A percentile compares a stretch with the other conserved stretches of the same genome.
These are phyloP conservation scores for Apamea anceps DNA, from an alignment of 2,888 invertebrate species.

Conservation along the genomic window DNA sequence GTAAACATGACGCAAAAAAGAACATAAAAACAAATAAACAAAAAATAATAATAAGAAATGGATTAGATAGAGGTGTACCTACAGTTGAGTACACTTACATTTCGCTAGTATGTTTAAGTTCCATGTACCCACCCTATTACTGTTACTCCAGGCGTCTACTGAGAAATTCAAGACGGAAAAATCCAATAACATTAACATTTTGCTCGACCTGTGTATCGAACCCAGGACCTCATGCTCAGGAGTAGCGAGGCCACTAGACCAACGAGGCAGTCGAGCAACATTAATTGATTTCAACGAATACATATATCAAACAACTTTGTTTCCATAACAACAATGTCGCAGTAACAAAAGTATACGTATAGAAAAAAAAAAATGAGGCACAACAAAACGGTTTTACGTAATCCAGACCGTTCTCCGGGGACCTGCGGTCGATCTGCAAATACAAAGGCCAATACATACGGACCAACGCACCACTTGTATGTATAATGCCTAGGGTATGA, in stretches of 20 bases:
- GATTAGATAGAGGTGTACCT: too few relatives aligned
- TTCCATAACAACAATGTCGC: neutral
- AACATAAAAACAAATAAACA: too few relatives aligned
- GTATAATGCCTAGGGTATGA: neutral
- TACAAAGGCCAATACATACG: constrained; percentile 29
- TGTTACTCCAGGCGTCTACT: neutral
- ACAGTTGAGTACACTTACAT: neutral
- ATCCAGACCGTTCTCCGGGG: constrained; percentile 2
- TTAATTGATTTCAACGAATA: neutral
- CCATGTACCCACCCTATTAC: neutral
- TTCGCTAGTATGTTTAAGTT: neutral
- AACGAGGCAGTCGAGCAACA: neutral
- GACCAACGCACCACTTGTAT: constrained; percentile 7
- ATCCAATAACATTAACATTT: neutral
- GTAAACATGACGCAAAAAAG: too few relatives aligned
- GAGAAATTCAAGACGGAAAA: neutral
- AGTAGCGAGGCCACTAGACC: neutral
- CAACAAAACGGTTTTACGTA: constrained; percentile 17
- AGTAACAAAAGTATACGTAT: neutral
- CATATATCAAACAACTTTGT: neutral
- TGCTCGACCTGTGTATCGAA: neutral
- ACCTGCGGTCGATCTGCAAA: constrained; percentile 25
- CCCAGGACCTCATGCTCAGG: neutral
- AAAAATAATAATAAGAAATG: too few relatives aligned
- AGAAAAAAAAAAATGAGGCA: constrained; percentile 13